Conservation (phyloP, 2,888 invertebrate species). For the Apantesis nais region DNA sequence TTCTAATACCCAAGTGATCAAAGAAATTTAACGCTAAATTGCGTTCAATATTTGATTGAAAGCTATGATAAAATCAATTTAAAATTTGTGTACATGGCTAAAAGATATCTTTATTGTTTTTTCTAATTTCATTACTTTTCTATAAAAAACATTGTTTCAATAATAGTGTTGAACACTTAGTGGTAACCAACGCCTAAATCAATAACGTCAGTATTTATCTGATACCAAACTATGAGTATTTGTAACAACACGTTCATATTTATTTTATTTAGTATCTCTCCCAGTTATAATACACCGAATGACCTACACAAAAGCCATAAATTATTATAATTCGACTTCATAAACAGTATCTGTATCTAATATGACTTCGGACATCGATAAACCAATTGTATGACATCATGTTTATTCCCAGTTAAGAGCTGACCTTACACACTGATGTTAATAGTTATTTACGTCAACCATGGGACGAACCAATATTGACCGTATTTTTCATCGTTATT, state of each 20-base stretch:
- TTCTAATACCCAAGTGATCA: too few relatives aligned
- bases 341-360: background rate
- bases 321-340: background rate
- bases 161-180: background rate
- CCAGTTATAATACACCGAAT: background rate
- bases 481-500: conserved; percentile 22
- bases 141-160: conserved; percentile 1
- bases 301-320: background rate
- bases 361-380: conserved; percentile 3
- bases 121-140: background rate
- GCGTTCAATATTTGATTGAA: too few relatives aligned
- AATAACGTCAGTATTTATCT: background rate
- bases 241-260: background rate
- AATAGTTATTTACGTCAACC: conserved; percentile 41
- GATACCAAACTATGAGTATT: background rate
- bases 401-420: conserved; percentile 22
- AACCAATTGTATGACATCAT: conserved; percentile 21
- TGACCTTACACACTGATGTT: conserved; percentile 31
- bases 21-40: too few relatives aligned
- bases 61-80: too few relatives aligned
- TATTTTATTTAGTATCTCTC: background rate
- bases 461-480: conserved; percentile 28
- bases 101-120: too few relatives aligned
- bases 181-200: background rate
- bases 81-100: too few relatives aligned